These are phyloP conservation scores for Centroberyx gerrardi DNA, from an alignment of 2,797 vertebrate species.

Conservation along the genomic window DNA sequence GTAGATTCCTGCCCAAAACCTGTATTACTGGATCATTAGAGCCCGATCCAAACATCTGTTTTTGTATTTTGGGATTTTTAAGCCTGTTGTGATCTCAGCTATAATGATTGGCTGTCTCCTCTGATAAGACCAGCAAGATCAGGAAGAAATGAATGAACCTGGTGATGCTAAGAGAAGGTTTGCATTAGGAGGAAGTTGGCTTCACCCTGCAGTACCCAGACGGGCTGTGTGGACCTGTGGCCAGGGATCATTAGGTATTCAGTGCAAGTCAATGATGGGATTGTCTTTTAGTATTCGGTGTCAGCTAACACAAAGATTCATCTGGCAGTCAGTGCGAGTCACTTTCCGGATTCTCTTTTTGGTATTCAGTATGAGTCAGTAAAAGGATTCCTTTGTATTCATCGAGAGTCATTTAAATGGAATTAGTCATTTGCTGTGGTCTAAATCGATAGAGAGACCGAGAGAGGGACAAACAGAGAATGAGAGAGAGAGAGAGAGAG, in stretches of 20 bases:
- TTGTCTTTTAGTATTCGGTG: conserved; percentile 27
- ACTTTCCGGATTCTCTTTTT: conserved; percentile 15
- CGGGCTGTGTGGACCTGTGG: too few species aligned
- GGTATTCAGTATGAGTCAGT: conserved; percentile 29
- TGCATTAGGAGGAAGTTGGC: neutral
- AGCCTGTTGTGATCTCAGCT: too few species aligned
- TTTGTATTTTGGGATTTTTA: neutral
- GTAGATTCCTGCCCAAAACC: too few species aligned
- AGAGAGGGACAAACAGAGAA: conserved; percentile 39
- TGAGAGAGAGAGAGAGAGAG: conserved; percentile 2
- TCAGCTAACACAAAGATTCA: conserved; percentile 2
- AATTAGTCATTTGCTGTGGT: conserved; percentile 51
- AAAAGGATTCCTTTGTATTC: conserved; percentile 50
- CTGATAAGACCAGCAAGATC: neutral
- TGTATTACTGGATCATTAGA: neutral
- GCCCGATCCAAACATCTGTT: neutral
- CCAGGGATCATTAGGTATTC: conserved; percentile 27
- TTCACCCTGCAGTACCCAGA: neutral
- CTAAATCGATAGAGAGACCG: conserved; percentile 46
- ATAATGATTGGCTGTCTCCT: too few species aligned
- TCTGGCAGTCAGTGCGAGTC: conserved; percentile 17
- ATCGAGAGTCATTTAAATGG: conserved; percentile 49
- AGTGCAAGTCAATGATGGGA: conserved; percentile 17
- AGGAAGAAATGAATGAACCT: neutral
- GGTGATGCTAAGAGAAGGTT: neutral